Evolutionary conservation across 2,113 vertebrate species (phyloP).

Genomic region (Pseudonaja textilis): DNA sequence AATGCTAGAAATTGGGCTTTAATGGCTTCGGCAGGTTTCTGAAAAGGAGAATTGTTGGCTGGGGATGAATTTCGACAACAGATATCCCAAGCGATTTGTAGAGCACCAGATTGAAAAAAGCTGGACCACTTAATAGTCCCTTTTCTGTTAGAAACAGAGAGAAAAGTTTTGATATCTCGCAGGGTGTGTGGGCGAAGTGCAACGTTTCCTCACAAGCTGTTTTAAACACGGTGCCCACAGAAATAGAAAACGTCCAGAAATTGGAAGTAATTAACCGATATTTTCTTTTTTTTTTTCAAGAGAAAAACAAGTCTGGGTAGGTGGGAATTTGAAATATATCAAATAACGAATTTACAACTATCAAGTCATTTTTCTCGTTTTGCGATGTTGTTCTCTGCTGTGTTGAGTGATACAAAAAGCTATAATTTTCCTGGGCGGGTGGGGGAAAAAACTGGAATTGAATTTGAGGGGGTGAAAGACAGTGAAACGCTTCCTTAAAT

Average conservation of each 20-base stretch:
- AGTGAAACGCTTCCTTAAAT: background rate
- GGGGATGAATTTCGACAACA: background rate
- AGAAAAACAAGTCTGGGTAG: rapidly evolving
- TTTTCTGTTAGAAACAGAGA: background rate
- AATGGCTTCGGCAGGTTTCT: background rate
- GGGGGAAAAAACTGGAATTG: background rate
- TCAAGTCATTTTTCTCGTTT: background rate
- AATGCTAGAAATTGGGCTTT: background rate
- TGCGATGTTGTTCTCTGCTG: background rate
- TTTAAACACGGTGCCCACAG: background rate
- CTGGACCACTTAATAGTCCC: background rate
- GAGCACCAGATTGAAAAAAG: background rate
- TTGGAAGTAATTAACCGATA: background rate
- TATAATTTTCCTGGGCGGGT: background rate
- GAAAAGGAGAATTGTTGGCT: background rate
- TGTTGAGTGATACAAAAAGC: background rate
- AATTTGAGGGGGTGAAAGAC: background rate
- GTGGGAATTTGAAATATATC: background rate
- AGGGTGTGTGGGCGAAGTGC: background rate
- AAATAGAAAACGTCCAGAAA: background rate
- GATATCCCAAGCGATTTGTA: background rate
- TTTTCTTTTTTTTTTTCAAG: background rate
- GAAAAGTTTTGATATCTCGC: background rate
- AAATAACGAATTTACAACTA: background rate
- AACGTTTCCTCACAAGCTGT: background rate